These are phyloP conservation scores for Diorhabda carinulata DNA, from an alignment of 1,140 invertebrate genomes.

Conservation along the genomic window DNA sequence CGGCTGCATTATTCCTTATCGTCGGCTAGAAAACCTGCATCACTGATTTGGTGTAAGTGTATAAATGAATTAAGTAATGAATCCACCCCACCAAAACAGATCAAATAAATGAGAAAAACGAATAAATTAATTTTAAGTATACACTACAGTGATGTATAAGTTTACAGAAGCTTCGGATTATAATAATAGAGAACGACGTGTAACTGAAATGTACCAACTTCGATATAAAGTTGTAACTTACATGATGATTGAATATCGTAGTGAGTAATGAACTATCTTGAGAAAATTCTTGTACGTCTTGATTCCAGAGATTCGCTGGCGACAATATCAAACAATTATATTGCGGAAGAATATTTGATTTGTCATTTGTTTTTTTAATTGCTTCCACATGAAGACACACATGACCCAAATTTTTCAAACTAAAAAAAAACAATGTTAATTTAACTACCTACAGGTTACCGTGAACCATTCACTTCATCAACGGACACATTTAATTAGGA, in stretches of 20 bases:
- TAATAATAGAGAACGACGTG: too few relatives aligned
- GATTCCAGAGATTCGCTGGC: constrained; percentile 90
- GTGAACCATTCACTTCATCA: not conserved
- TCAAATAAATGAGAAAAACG: too few relatives aligned
- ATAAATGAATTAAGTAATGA: too few relatives aligned
- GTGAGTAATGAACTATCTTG: constrained; percentile 72
- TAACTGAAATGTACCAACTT: not conserved
- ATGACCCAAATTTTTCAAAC: constrained; percentile 62
- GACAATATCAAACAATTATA: constrained; percentile 90
- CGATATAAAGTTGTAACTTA: constrained; percentile 46
- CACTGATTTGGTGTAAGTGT: too few relatives aligned
- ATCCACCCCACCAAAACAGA: too few relatives aligned
- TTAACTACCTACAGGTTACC: not conserved
- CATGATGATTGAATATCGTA: constrained; percentile 79
- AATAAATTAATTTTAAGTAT: too few relatives aligned
- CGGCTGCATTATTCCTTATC: too few relatives aligned
- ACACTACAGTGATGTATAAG: too few relatives aligned
- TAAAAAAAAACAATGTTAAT: constrained; percentile 30
- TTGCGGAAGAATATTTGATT: constrained; percentile 69
- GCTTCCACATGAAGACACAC: constrained; percentile 84
- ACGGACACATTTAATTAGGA: not conserved
- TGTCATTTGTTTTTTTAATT: constrained; percentile 59
- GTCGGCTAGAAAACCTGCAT: too few relatives aligned
- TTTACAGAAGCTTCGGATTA: too few relatives aligned
- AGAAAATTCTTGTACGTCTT: constrained; percentile 72